Base-by-base conservation (phyloP, 2,888 invertebrate species). In the Melanotus villosus region DNA sequence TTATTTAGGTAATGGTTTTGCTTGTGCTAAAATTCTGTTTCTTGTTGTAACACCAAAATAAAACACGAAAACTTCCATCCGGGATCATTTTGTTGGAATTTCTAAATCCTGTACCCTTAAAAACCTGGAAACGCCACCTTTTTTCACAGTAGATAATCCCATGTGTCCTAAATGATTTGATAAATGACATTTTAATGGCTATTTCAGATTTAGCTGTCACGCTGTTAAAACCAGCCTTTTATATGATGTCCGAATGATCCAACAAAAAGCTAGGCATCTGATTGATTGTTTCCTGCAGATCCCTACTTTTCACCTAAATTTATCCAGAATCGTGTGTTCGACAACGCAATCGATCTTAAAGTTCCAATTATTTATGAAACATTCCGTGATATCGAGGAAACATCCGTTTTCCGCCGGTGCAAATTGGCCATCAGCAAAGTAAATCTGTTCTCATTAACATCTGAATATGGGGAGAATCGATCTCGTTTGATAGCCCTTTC, bases 101-200 rank as follows among this genome's bases (percentile, higher is more conserved):
- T n/a, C n/a, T n/a, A n/a, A n/a, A n/a, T n/a, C n/a, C 26, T 26
- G 26, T 5, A 26, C 26, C 23, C 23, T 47, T 12, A 14, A 21
- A 12, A 12, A 26, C n/a, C 23, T 21, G n/a, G 21, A 47, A 47
- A 47, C 23, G 14, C 23, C 12, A n/a, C 47, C 23, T 12, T 10
- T 26, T 26, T 47, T 47, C n/a, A 23, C 12, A 47, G 9, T 12
- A 47, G 12, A 47, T 47, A 47, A 47, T 47, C 47, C 47, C 26
- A 23, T 23, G 10, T 12, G 47, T 47, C 47, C 26, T n/a, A 26
- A 32, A 52, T 19, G 14, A 30, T 52, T 52, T 52, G 52, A 52
- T 52, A 52, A 52, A 52, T 32, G 30, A 52, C 52, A 32, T 32
- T 52, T 52, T 52, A 52, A 52, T 52, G 34, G 26, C 32, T 14